Conservation (phyloP, 2,113 vertebrate genomes). For the Gadus chalcogrammus region DNA sequence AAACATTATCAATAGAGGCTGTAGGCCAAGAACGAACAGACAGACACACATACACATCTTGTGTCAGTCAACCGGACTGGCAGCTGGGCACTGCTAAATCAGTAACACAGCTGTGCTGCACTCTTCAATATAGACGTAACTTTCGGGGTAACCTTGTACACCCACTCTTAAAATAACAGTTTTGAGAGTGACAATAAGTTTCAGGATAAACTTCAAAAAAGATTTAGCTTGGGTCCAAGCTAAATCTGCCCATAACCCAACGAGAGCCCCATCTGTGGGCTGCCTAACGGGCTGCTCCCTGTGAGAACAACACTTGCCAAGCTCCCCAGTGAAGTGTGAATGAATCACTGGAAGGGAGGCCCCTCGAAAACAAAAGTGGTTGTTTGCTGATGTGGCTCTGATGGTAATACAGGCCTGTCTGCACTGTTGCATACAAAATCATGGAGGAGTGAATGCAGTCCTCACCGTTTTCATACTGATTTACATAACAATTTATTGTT, state of each 20-base stretch:
- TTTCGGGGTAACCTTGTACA: constrained; percentile 10
- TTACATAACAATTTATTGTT: no score
- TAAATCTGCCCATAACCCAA: constrained; percentile 1
- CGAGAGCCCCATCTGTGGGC: constrained; percentile 13
- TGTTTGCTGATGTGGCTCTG: no score
- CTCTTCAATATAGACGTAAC: constrained; percentile 13
- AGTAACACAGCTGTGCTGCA: constrained; percentile 3
- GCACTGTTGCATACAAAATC: no score
- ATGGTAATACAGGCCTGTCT: no score
- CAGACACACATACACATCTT: constrained; percentile 4
- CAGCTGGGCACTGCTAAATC: constrained; percentile 9
- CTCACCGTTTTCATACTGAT: no score
- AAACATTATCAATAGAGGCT: no score
- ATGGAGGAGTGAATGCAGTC: no score
- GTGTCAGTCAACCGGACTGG: constrained; percentile 20
- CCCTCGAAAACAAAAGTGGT: no score
- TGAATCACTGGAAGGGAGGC: constrained; percentile 27
- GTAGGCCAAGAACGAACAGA: constrained; percentile 1
- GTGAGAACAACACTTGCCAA: constrained; percentile 33
- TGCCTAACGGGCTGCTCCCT: constrained; percentile 8
- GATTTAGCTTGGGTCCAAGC: neutral
- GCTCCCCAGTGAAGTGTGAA: constrained; percentile 23
- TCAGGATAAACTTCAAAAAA: neutral
- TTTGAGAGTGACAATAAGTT: neutral
- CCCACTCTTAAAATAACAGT: constrained; percentile 5